Evolutionary conservation across 2,797 vertebrate species (phyloP).

Genomic region (Malacoctenus gilli): DNA sequence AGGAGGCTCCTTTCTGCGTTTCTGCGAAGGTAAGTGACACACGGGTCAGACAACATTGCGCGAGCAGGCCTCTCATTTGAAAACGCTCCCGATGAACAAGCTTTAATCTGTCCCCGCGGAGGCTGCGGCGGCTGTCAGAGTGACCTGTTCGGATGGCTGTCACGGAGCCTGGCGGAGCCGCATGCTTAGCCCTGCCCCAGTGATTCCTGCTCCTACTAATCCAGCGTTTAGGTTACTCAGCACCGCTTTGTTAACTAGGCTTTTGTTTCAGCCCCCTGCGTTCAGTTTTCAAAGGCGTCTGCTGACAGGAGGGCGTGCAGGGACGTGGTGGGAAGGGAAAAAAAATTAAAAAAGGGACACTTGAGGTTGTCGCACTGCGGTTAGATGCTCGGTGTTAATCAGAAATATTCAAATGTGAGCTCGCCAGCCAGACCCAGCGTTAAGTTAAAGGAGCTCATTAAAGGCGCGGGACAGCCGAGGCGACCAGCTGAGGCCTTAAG

Average conservation of each 20-base stretch:
- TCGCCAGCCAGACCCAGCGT: constrained; percentile 41
- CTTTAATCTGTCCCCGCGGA: constrained; percentile 82
- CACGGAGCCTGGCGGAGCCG: constrained; percentile 79
- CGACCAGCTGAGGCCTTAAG: constrained; percentile 83
- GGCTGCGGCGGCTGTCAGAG: constrained; percentile 77
- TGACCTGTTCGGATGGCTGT: constrained; percentile 85
- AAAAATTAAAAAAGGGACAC: constrained; percentile 48
- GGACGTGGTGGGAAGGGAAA: constrained; percentile 54
- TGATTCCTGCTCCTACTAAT: constrained; percentile 80
- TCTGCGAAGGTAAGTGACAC: constrained; percentile 64
- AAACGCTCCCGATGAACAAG: constrained; percentile 81
- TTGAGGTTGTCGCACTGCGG: constrained; percentile 59
- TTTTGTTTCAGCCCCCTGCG: constrained; percentile 69
- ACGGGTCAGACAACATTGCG: constrained; percentile 82
- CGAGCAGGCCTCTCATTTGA: constrained; percentile 77
- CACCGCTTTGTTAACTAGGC: constrained; percentile 66
- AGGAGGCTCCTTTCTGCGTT: constrained; percentile 67
- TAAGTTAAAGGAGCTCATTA: constrained; percentile 82
- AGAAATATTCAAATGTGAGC: constrained; percentile 78
- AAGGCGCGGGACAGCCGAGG: constrained; percentile 64
- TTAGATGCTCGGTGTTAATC: constrained; percentile 71
- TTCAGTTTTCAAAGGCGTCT: constrained; percentile 42
- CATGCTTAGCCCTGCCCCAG: constrained; percentile 78
- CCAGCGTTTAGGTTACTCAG: constrained; percentile 80
- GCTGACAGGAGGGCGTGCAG: constrained; percentile 53